These are phyloP conservation scores for Pachypsylla venusta DNA, from an alignment of 1,140 invertebrate genomes.

Conservation along the genomic window DNA sequence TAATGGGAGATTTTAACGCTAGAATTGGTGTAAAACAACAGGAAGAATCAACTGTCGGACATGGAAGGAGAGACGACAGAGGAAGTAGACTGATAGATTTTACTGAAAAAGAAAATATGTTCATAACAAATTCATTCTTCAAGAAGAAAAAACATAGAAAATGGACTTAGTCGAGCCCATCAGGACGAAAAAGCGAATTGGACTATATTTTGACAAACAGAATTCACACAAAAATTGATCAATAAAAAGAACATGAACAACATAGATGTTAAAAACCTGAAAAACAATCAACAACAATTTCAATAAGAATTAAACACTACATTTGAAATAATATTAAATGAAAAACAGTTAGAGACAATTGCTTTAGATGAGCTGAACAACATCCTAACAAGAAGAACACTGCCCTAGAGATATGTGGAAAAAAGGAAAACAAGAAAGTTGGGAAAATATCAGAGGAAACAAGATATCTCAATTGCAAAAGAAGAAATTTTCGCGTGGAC, in stretches of 20 bases:
- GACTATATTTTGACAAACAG: constrained; percentile 6
- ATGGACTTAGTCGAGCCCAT: constrained; percentile 10
- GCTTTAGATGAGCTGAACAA: too few species aligned
- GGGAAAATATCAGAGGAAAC: background rate
- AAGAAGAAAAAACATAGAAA: background rate
- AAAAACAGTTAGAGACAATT: background rate
- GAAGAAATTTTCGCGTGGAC: background rate
- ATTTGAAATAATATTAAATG: background rate
- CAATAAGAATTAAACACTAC: background rate
- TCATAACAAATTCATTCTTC: constrained; percentile 5
- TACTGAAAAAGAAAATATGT: background rate
- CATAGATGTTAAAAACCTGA: background rate
- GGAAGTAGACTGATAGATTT: background rate
- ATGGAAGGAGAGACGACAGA: constrained; percentile 11
- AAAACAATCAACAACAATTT: background rate
- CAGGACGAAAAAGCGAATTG: background rate
- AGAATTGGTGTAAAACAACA: background rate
- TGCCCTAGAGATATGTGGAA: too few species aligned
- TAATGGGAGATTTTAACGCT: background rate
- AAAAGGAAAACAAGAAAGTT: background rate
- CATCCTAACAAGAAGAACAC: too few species aligned
- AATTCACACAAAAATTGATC: background rate
- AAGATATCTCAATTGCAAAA: background rate
- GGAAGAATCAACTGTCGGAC: background rate
- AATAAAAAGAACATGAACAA: background rate